phyloP scores from a whole-genome alignment of 2,113 vertebrate species.

The Pycnonotus jocosus region DNA sequence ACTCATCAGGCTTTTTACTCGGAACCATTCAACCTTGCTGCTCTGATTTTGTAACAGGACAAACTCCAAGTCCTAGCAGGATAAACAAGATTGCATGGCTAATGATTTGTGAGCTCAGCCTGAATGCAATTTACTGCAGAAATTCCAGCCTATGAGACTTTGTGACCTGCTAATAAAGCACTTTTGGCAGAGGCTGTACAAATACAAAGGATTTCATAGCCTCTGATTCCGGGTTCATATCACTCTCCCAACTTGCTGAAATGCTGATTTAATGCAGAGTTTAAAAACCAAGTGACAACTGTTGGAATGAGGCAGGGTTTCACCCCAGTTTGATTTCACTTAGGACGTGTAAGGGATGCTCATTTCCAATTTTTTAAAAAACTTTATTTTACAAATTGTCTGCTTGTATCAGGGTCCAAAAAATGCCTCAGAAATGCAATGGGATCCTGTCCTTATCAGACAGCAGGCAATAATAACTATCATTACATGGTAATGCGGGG shows the following conservation, averaged over 20 bases:
- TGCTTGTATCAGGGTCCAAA: not conserved
- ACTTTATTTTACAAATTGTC: not conserved
- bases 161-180: conserved; percentile 57
- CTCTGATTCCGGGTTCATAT: conserved; percentile 13
- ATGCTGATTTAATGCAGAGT: not conserved
- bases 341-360: not conserved
- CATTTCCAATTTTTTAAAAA: not conserved
- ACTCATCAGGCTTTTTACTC: conserved; percentile 46
- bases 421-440: not conserved
- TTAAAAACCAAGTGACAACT: not conserved
- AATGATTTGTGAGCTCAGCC: conserved; percentile 69
- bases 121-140: conserved; percentile 59
- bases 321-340: not conserved
- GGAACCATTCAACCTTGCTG: conserved; percentile 59
- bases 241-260: not conserved
- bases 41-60: conserved; percentile 76
- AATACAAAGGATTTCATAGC: conserved; percentile 34
- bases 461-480: not conserved
- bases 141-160: conserved; percentile 57
- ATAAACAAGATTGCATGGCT: conserved; percentile 71
- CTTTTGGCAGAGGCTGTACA: conserved; percentile 53
- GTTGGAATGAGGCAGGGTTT: not conserved
- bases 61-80: conserved; percentile 73
- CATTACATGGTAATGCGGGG: not conserved
- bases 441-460: not conserved